Conservation (phyloP, 2,888 invertebrate genomes). For the Erebia palarica region DNA sequence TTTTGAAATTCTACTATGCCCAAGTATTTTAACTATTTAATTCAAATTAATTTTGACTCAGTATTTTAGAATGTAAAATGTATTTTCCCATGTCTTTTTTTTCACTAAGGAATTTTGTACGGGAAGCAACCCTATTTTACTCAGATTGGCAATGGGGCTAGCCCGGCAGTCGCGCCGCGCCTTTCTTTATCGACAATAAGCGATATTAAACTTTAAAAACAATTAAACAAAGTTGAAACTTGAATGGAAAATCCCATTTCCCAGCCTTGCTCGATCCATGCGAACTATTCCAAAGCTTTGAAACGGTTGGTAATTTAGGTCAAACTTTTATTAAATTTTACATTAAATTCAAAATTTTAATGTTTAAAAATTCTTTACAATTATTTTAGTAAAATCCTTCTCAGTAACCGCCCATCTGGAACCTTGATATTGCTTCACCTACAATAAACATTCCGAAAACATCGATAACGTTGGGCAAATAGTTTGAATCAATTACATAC, state of each 20-base stretch:
- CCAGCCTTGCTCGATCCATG: slow-evolving; percentile 27
- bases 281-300: slow-evolving; percentile 24
- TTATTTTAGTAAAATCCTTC: too few species aligned
- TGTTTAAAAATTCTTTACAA: too few species aligned
- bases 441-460: too few species aligned
- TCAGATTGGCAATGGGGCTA: slow-evolving; percentile 27
- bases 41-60: neutral
- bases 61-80: neutral
- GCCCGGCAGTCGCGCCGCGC: slow-evolving; percentile 20
- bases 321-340: slow-evolving; percentile 21
- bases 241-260: slow-evolving; percentile 1
- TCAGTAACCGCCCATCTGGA: too few species aligned
- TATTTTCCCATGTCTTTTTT: neutral
- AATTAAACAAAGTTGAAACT: neutral
- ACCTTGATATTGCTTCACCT: too few species aligned
- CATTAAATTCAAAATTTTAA: slow-evolving; percentile 1
- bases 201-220: slow-evolving; percentile 9
- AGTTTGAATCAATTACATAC: too few species aligned
- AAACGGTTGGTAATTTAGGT: slow-evolving; percentile 12
- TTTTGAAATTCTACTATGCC: too few species aligned
- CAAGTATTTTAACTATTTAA: too few species aligned
- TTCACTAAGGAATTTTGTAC: neutral
- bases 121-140: neutral
- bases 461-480: too few species aligned
- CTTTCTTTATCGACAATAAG: slow-evolving; percentile 32